Percentiles rank a stretch among this genome's conserved stretches.
Evolutionary conservation across 2,113 vertebrate genomes (phyloP).

Genomic region (Vanacampus margaritifer): DNA sequence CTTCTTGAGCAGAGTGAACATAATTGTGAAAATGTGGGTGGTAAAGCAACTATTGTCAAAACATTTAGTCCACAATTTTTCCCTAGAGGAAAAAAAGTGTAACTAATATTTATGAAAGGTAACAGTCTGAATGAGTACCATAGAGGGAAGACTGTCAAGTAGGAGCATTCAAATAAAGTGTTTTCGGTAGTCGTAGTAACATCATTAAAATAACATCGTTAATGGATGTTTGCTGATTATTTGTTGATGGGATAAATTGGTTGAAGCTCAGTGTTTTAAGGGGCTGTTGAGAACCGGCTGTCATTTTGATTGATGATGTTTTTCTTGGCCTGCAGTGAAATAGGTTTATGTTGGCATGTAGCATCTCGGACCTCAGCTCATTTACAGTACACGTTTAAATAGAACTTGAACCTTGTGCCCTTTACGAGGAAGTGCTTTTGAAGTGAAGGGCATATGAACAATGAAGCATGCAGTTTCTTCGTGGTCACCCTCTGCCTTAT

Average conservation of each 20-base stretch:
- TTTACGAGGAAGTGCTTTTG: constrained; percentile 44
- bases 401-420: constrained; percentile 37
- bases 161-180: neutral
- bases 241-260: neutral
- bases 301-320: constrained; percentile 40
- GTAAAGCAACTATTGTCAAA: neutral
- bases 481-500: constrained; percentile 29
- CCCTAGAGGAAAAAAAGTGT: neutral
- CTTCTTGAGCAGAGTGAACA: neutral
- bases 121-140: neutral
- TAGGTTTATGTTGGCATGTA: constrained; percentile 5
- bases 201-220: neutral
- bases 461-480: constrained; percentile 32
- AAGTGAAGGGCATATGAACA: constrained; percentile 48
- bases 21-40: neutral
- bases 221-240: neutral
- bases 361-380: constrained; percentile 10
- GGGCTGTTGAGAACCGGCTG: constrained; percentile 31
- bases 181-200: constrained; percentile 1
- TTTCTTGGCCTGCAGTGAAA: constrained; percentile 16
- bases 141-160: neutral
- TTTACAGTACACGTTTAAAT: constrained; percentile 29
- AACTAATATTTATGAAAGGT: neutral
- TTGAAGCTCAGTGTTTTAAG: neutral
- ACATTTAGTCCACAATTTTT: neutral